Evolutionary conservation across 2,888 invertebrate species (phyloP).

Genomic region (Cataglyphis cursor): DNA sequence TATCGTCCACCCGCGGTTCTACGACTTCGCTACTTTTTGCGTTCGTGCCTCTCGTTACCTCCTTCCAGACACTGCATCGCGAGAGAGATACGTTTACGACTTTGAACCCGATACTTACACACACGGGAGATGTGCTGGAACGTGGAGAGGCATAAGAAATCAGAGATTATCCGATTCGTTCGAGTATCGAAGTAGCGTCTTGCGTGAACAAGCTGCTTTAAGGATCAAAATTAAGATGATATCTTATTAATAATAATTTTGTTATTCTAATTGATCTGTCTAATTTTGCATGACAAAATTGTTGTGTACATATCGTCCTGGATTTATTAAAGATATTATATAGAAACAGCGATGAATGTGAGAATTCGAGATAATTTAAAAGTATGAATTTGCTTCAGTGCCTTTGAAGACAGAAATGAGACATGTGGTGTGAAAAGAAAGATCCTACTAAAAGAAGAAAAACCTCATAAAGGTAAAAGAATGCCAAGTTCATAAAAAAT

Average conservation of each 20-base stretch:
- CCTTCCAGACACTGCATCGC: slow-evolving; percentile 23
- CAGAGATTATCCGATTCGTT: slow-evolving; percentile 46
- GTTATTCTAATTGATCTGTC: neutral
- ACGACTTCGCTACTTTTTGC: slow-evolving; percentile 10
- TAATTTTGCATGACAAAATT: neutral
- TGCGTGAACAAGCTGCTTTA: slow-evolving; percentile 18
- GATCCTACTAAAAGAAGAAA: neutral
- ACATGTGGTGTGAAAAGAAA: slow-evolving; percentile 62
- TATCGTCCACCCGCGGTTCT: neutral
- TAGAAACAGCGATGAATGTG: neutral
- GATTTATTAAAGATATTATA: neutral
- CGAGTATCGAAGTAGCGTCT: slow-evolving; percentile 20
- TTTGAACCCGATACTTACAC: slow-evolving; percentile 21
- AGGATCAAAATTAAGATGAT: neutral
- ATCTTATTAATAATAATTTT: neutral
- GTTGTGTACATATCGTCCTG: neutral
- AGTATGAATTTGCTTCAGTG: neutral
- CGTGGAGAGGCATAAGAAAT: slow-evolving; percentile 53
- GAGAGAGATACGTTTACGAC: slow-evolving; percentile 65
- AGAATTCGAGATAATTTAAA: slow-evolving; percentile 1
- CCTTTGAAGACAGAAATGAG: slow-evolving; percentile 16
- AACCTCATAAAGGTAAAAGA: no score
- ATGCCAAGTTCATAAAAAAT: no score
- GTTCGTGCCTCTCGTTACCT: slow-evolving; percentile 42
- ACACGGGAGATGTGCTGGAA: slow-evolving; percentile 43